These are phyloP conservation scores for Chaenogobius annularis DNA, from an alignment of 2,113 vertebrate species.

Conservation along the genomic window DNA sequence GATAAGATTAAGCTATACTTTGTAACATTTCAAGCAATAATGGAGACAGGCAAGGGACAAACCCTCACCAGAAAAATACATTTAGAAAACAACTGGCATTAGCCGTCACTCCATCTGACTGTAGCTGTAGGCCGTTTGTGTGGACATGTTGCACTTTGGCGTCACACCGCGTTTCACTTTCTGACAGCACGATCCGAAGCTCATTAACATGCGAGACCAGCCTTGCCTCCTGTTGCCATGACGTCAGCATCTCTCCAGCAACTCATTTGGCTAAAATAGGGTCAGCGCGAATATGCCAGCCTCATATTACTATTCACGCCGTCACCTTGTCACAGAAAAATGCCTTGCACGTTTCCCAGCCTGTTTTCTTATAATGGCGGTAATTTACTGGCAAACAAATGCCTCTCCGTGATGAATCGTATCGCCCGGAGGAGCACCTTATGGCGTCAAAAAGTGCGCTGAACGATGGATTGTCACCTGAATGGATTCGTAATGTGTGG, in stretches of 20 bases:
- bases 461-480: conserved; percentile 35
- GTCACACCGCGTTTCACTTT: conserved; percentile 39
- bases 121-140: too few relatives aligned
- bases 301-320: conserved; percentile 44
- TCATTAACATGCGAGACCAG: conserved; percentile 64
- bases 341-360: not conserved
- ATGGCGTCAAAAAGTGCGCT: not conserved
- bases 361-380: conserved; percentile 19
- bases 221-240: conserved; percentile 46
- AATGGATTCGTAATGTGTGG: conserved; percentile 45
- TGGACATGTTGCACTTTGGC: conserved; percentile 14
- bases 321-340: conserved; percentile 32
- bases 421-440: conserved; percentile 19
- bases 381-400: conserved; percentile 27
- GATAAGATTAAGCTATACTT: not conserved
- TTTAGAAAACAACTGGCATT: too few relatives aligned
- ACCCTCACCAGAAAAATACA: too few relatives aligned
- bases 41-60: too few relatives aligned
- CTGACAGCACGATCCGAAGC: conserved; percentile 33
- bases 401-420: conserved; percentile 22
- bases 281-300: conserved; percentile 36
- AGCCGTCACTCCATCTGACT: not conserved
- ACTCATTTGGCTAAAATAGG: conserved; percentile 37
- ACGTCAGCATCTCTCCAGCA: conserved; percentile 64
- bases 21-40: not conserved